Conservation (phyloP, 2,797 vertebrate genomes). For the Tenualosa thibaudeaui region DNA sequence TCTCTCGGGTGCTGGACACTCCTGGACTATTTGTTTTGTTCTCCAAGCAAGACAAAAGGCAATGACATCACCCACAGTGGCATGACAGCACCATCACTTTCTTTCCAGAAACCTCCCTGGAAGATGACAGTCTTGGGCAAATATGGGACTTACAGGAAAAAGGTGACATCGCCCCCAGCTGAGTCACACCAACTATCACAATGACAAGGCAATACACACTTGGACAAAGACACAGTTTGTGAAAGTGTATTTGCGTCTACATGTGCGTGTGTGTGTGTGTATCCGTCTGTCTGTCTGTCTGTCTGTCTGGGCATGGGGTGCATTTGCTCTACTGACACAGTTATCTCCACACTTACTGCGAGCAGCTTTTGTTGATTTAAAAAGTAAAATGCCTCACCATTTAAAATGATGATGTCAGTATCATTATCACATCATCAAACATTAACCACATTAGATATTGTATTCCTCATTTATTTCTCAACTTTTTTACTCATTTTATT, state of each 20-base stretch:
- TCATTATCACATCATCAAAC: no score
- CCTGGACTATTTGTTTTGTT: background rate
- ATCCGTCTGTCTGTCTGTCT: background rate
- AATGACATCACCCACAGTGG: background rate
- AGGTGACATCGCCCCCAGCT: background rate
- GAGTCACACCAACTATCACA: background rate
- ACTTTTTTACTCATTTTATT: no score
- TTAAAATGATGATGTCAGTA: no score
- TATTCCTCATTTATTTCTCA: no score
- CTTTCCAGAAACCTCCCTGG: background rate
- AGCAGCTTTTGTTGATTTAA: background rate
- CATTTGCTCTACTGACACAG: background rate
- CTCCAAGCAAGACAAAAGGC: background rate
- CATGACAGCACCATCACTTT: background rate
- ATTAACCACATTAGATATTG: no score
- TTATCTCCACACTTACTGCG: background rate
- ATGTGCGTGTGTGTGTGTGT: constrained; percentile 13
- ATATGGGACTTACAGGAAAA: background rate
- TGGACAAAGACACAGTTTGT: background rate
- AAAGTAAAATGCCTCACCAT: background rate
- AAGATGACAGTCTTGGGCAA: background rate
- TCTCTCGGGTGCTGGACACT: background rate
- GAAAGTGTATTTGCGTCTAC: background rate
- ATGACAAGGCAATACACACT: background rate
- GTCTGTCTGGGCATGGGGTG: background rate